These are phyloP conservation scores for Lacanobia oleracea DNA, from an alignment of 2,888 invertebrate species.

Conservation along the genomic window DNA sequence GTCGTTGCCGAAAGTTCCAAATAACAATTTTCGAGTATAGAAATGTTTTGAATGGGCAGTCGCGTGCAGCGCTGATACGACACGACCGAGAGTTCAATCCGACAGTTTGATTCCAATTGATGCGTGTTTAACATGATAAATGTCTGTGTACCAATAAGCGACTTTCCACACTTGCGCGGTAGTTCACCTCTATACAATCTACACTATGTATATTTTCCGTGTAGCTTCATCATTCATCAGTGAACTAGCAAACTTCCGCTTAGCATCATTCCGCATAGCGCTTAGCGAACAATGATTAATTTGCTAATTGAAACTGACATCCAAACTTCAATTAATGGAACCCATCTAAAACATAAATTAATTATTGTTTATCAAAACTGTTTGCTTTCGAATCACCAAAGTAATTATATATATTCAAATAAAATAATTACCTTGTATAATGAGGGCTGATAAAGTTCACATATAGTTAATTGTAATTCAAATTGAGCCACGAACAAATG, in stretches of 20 bases:
- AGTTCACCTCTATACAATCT: neutral
- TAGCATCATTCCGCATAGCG: neutral
- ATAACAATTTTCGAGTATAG: conserved; percentile 23
- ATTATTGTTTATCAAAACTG: neutral
- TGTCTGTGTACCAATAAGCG: conserved; percentile 59
- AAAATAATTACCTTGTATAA: conserved; percentile 23
- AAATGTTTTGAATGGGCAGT: conserved; percentile 58
- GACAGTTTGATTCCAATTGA: conserved; percentile 70
- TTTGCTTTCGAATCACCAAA: conserved; percentile 16
- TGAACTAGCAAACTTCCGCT: neutral
- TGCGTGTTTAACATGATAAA: conserved; percentile 68
- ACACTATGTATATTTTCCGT: neutral
- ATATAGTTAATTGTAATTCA: neutral
- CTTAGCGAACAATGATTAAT: neutral
- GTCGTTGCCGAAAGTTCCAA: neutral
- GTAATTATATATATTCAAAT: neutral
- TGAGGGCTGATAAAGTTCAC: neutral
- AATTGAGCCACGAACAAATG: neutral
- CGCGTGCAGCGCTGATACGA: conserved; percentile 35
- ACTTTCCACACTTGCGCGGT: conserved; percentile 49
- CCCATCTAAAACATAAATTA: neutral
- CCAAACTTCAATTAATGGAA: neutral
- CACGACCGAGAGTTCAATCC: conserved; percentile 49
- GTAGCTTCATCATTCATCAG: neutral
- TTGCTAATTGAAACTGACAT: neutral